phyloP scores from a whole-genome alignment of 64 coral and sea anemone genomes.

The Exaiptasia diaphana region DNA sequence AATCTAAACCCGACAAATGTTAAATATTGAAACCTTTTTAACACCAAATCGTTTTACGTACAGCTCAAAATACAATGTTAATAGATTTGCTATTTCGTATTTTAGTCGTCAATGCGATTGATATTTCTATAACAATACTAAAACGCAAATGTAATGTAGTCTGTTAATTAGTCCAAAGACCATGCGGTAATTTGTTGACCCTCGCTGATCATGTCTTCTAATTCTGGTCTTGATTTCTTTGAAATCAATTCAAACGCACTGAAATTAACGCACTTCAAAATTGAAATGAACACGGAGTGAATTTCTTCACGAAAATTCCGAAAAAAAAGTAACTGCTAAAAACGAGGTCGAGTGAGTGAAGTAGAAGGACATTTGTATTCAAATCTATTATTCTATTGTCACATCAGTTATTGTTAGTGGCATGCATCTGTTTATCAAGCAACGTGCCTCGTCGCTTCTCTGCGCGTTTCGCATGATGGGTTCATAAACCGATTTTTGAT shows the following conservation, averaged over 20 bases:
- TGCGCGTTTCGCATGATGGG: constrained; percentile 8
- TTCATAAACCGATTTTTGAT: neutral
- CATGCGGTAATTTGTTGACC: constrained; percentile 94
- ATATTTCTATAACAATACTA: constrained; percentile 13
- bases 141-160: constrained; percentile 18
- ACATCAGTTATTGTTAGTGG: constrained; percentile 34
- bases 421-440: constrained; percentile 22
- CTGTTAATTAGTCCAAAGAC: constrained; percentile 67
- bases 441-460: constrained; percentile 11
- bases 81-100: neutral
- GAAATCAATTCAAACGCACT: neutral
- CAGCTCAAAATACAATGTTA: too few species aligned
- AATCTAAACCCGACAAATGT: too few species aligned
- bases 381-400: constrained; percentile 83
- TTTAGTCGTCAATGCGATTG: neutral
- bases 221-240: constrained; percentile 10
- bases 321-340: too few species aligned
- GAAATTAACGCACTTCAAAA: neutral
- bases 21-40: too few species aligned
- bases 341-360: constrained; percentile 50
- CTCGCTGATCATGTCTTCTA: neutral
- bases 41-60: too few species aligned
- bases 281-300: constrained; percentile 8
- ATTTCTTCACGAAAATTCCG: too few species aligned
- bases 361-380: constrained; percentile 66